Evolutionary conservation across 2,888 invertebrate genomes (phyloP), one percentile per base, ranked within the genome.

Genomic region (Phengaris alcon): DNA sequence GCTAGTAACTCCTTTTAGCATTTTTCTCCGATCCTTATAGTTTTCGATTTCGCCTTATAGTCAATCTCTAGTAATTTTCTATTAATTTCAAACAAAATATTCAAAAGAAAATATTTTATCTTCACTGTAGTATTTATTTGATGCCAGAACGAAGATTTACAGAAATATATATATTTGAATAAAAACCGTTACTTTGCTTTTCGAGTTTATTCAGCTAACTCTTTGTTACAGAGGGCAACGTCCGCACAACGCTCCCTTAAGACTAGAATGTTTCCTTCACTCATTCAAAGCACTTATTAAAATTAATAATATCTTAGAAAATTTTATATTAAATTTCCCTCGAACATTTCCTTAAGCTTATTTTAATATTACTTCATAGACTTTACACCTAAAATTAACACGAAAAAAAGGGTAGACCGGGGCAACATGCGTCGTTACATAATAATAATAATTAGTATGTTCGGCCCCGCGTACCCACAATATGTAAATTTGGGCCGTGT

Each of bases 361-460:
- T 64, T 64, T 59, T 59, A 15, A 10, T 64, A 44, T 64, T 64
- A 64, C 4, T 64, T 64, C 35, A 35, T 22, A 12, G 64, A 64
- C 6, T 6, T 0, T 1, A 8, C 35, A 35, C 35, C 35, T 35
- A 35, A 35, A 35, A 35, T 3, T 35, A 6, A 44, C 3, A 35
- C 35, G 35, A 64, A 64, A 64, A 64, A 64, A 64, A 35, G 64
- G 64, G 35, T 64, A 64, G 64, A 15, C 59, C 22, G 22, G 15
- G 59, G 59, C 59, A 7, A 7, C 48, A 15, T 59, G 22, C 35
- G 35, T 64, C 64, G 13, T 64, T 64, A 64, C 64, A 13, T 64
- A 64, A 64, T 64, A 64, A 64, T 64, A 64, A 64, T 64, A 64
- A 64, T 64, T 64, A 64, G 64, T 13, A 35, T 64, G 35, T 64